Evolutionary conservation across 2,113 vertebrate genomes (phyloP).

Genomic region (Urocitellus parryii): DNA sequence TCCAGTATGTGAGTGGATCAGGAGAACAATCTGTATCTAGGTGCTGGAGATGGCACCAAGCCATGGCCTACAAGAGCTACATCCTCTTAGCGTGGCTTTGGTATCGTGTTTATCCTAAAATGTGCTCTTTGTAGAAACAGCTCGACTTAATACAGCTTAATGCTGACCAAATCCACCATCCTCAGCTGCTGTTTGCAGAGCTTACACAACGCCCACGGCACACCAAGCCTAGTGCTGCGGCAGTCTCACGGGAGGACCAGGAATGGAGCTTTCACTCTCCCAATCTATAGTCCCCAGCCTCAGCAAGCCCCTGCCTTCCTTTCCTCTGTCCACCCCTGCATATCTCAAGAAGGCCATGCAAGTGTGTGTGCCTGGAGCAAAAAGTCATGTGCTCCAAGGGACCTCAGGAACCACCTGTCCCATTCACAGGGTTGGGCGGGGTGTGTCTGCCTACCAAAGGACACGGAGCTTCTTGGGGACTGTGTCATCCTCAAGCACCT

Average conservation of each 20-base stretch:
- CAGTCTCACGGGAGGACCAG: background rate
- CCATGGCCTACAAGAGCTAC: slow-evolving; percentile 59
- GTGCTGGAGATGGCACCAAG: background rate
- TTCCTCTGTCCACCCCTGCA: background rate
- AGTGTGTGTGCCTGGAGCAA: background rate
- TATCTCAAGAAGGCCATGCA: background rate
- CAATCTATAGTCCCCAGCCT: background rate
- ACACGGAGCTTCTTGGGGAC: background rate
- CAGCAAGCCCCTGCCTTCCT: background rate
- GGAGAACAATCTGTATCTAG: background rate
- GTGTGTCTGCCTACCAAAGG: background rate
- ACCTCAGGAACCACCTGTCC: background rate
- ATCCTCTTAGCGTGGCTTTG: slow-evolving; percentile 26
- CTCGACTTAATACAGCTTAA: slow-evolving; percentile 79
- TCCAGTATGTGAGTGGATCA: background rate
- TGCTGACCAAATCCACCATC: slow-evolving; percentile 80
- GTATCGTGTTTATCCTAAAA: slow-evolving; percentile 77
- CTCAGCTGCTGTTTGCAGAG: slow-evolving; percentile 75
- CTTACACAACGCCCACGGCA: background rate
- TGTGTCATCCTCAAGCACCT: background rate
- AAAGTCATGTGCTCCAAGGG: background rate
- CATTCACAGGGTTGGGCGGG: background rate
- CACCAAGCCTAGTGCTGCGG: background rate
- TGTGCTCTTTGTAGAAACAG: slow-evolving; percentile 70
- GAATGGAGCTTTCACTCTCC: background rate